Evolutionary conservation across 2,797 vertebrate genomes (phyloP).

Genomic region (Hoplostethus atlanticus): DNA sequence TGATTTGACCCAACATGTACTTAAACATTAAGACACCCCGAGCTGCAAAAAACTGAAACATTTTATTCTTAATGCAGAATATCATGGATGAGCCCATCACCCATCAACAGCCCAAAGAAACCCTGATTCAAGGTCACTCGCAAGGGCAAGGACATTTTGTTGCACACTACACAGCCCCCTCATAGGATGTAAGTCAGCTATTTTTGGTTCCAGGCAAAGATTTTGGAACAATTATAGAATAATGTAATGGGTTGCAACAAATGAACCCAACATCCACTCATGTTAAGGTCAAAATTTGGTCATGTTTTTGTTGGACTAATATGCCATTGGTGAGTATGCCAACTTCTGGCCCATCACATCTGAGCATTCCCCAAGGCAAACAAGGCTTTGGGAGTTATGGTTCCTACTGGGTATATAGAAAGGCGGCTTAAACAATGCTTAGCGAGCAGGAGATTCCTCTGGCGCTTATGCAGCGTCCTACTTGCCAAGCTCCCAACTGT

Average conservation of each 20-base stretch:
- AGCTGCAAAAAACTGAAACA: conserved; percentile 34
- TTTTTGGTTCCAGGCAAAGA: not conserved
- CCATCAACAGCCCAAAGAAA: conserved; percentile 20
- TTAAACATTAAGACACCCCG: conserved; percentile 32
- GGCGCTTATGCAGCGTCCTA: conserved; percentile 25
- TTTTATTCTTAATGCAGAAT: conserved; percentile 34
- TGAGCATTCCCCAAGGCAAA: conserved; percentile 11
- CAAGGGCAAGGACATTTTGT: not conserved
- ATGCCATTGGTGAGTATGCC: conserved; percentile 22
- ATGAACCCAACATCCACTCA: conserved; percentile 1
- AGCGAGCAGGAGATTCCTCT: conserved; percentile 30
- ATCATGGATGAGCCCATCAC: conserved; percentile 17
- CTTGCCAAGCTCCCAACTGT: conserved; percentile 25
- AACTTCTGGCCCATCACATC: conserved; percentile 21
- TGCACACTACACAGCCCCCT: not conserved
- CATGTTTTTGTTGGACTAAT: not conserved
- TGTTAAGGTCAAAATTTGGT: conserved; percentile 12
- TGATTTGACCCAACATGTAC: conserved; percentile 53
- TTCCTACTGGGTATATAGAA: conserved; percentile 13
- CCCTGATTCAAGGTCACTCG: not conserved
- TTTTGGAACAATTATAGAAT: conserved; percentile 1
- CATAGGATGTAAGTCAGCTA: not conserved
- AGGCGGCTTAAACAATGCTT: conserved; percentile 27
- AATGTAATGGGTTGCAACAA: conserved; percentile 1
- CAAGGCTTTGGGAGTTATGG: conserved; percentile 13